Conservation (phyloP, 2,888 invertebrate species). For the Megamerina dolium region DNA sequence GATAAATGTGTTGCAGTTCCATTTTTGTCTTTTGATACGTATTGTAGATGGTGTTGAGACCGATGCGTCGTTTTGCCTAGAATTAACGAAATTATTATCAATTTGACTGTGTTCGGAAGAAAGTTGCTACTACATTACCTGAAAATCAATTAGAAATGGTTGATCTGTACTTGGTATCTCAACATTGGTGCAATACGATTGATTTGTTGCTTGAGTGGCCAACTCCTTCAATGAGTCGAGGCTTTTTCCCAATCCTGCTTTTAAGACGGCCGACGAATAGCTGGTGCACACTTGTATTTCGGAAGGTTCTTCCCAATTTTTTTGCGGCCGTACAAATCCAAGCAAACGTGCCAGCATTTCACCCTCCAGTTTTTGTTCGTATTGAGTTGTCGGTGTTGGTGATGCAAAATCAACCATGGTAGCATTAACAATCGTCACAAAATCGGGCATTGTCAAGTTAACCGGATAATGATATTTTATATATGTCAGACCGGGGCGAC, state of each 20-base stretch:
- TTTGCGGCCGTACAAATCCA: slow-evolving; percentile 78
- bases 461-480: slow-evolving; percentile 82
- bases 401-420: slow-evolving; percentile 76
- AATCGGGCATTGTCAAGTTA: slow-evolving; percentile 83
- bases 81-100: not conserved
- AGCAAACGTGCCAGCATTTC: slow-evolving; percentile 69
- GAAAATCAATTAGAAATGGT: slow-evolving; percentile 63
- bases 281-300: slow-evolving; percentile 72
- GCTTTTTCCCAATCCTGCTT: slow-evolving; percentile 50
- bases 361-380: slow-evolving; percentile 63
- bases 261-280: slow-evolving; percentile 66
- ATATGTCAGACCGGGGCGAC: slow-evolving; percentile 82
- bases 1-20: slow-evolving; percentile 71
- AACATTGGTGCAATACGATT: slow-evolving; percentile 64
- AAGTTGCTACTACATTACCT: slow-evolving; percentile 49
- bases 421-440: slow-evolving; percentile 77
- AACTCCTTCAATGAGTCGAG: slow-evolving; percentile 51
- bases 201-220: slow-evolving; percentile 62
- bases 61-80: slow-evolving; percentile 56
- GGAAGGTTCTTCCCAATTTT: slow-evolving; percentile 70
- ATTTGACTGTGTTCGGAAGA: not conserved
- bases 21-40: slow-evolving; percentile 71
- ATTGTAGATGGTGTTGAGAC: slow-evolving; percentile 53
- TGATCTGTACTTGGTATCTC: slow-evolving; percentile 62
- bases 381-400: slow-evolving; percentile 62